Conservation (phyloP, 2,113 vertebrate genomes). For the Oxygymnocypris stewartii region DNA sequence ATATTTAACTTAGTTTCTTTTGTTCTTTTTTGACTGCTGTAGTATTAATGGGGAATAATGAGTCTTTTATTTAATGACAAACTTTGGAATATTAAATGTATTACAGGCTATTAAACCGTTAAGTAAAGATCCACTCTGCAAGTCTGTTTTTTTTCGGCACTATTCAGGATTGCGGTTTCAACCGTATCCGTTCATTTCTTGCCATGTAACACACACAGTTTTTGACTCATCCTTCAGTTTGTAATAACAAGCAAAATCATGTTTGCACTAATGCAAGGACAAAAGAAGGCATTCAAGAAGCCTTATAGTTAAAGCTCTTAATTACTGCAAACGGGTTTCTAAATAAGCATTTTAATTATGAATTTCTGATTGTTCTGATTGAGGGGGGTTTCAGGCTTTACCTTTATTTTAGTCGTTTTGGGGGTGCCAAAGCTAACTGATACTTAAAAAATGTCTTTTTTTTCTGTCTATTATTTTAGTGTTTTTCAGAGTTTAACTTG, state of each 20-base stretch:
- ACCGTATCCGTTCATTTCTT: background rate
- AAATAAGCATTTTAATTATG: background rate
- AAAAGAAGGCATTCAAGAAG: background rate
- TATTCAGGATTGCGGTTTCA: background rate
- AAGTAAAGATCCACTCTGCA: background rate
- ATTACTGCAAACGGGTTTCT: background rate
- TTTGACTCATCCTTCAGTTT: background rate
- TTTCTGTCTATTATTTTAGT: no score
- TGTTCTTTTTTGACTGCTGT: background rate
- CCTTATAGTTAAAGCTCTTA: background rate
- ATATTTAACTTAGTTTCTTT: background rate
- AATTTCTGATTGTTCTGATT: background rate
- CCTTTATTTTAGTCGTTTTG: no score
- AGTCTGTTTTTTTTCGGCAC: background rate
- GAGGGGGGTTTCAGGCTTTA: no score
- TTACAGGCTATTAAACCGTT: background rate
- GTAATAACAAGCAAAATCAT: background rate
- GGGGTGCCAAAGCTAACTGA: no score
- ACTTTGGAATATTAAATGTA: background rate
- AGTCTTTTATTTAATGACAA: slow-evolving; percentile 8
- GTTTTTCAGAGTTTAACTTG: no score
- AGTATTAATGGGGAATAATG: background rate
- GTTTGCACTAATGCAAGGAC: background rate
- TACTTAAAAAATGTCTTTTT: no score
- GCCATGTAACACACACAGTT: background rate